A percentile compares a stretch with the other conserved stretches of the same genome.
Evolutionary conservation across 2,113 vertebrate species (phyloP).

Genomic region (Crocuta crocuta): DNA sequence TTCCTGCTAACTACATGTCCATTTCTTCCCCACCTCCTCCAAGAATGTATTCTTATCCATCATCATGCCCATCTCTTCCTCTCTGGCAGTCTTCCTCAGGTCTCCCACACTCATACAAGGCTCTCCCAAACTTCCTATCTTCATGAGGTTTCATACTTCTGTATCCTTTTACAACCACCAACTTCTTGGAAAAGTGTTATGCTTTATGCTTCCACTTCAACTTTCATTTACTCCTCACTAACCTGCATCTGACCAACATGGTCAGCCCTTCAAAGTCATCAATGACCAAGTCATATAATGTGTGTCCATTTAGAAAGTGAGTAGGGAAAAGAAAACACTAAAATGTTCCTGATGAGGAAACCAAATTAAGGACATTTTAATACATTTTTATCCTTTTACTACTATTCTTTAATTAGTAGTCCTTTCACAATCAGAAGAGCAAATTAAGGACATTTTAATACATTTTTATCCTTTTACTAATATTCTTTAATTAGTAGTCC

Average conservation of each 20-base stretch:
- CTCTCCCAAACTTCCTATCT: neutral
- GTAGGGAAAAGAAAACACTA: neutral
- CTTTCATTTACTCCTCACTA: neutral
- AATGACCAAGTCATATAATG: neutral
- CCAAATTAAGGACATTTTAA: neutral
- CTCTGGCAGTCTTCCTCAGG: neutral
- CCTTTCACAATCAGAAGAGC: neutral
- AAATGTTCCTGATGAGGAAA: neutral
- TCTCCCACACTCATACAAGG: neutral
- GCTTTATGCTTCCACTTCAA: neutral
- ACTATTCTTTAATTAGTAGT: constrained; percentile 9
- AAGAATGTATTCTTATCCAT: neutral
- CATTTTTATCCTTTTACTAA: neutral
- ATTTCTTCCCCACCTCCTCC: neutral
- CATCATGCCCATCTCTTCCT: neutral
- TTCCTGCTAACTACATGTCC: neutral
- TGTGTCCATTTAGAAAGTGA: neutral
- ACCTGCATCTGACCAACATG: neutral
- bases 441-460: neutral
- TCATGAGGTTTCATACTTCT: neutral
- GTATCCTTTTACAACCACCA: neutral
- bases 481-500: constrained; percentile 11
- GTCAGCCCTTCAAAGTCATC: neutral
- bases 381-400: neutral
- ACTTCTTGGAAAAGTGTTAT: neutral